A percentile compares a stretch with the other conserved stretches of the same genome.
phyloP scores from a whole-genome alignment of 2,113 vertebrate genomes.

The Mugil cephalus region DNA sequence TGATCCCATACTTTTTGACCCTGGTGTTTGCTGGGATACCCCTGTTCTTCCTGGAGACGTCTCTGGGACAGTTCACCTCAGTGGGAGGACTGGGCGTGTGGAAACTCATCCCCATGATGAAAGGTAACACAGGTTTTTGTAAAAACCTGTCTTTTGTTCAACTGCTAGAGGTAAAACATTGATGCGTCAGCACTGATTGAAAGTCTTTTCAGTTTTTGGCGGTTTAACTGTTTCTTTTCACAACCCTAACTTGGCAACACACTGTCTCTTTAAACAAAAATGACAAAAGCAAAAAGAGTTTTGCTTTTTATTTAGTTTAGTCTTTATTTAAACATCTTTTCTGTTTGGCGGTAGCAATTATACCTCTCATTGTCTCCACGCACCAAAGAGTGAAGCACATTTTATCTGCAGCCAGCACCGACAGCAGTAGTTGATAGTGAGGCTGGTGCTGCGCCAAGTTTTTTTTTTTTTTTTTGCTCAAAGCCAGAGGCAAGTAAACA shows the following conservation, averaged over 20 bases:
- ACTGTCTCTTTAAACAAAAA: not conserved
- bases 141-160: not conserved
- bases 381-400: slow-evolving; percentile 10
- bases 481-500: slow-evolving; percentile 28
- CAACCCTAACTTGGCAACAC: not conserved
- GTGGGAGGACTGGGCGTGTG: slow-evolving; percentile 91
- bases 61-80: slow-evolving; percentile 91
- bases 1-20: slow-evolving; percentile 92
- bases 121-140: slow-evolving; percentile 82
- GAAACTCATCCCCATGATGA: slow-evolving; percentile 94
- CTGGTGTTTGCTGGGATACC: slow-evolving; percentile 94
- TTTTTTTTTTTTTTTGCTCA: too few species aligned
- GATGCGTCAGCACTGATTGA: too few species aligned
- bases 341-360: slow-evolving; percentile 16
- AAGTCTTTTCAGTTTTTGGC: too few species aligned
- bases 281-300: not conserved
- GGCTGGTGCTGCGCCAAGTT: slow-evolving; percentile 15
- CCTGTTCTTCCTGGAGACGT: slow-evolving; percentile 91
- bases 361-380: slow-evolving; percentile 4
- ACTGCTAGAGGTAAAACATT: not conserved
- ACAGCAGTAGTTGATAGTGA: not conserved
- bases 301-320: not conserved
- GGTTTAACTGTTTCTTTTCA: not conserved
- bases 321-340: not conserved
- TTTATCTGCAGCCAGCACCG: slow-evolving; percentile 37